Evolutionary conservation across 2,797 vertebrate genomes (phyloP).

Genomic region (Todus mexicanus): DNA sequence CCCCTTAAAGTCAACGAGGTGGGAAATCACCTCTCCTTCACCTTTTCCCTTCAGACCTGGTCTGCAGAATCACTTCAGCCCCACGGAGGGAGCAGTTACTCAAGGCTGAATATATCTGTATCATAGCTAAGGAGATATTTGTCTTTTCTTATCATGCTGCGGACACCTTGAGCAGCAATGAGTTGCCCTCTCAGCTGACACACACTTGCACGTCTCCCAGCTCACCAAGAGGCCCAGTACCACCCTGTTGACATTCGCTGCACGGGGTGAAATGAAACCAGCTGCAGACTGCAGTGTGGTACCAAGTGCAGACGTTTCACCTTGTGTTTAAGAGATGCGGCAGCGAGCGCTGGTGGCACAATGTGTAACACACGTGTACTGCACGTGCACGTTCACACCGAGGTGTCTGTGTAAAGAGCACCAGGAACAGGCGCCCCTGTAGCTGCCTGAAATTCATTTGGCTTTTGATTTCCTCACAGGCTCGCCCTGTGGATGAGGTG

Average conservation of each 20-base stretch:
- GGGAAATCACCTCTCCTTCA: neutral
- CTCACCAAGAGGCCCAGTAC: fast-evolving
- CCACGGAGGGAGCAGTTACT: neutral
- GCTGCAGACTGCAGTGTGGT: neutral
- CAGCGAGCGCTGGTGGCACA: neutral
- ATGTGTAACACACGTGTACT: neutral
- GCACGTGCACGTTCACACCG: fast-evolving
- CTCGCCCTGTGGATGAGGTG: neutral
- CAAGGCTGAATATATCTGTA: neutral
- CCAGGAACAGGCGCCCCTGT: neutral
- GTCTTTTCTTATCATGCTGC: neutral
- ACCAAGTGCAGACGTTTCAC: fast-evolving
- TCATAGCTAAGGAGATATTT: neutral
- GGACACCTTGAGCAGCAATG: fast-evolving
- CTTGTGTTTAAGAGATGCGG: fast-evolving
- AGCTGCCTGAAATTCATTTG: neutral
- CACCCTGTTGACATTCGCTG: neutral
- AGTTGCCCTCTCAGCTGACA: neutral
- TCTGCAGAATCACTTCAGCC: neutral
- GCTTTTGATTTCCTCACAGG: neutral
- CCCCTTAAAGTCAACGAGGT: neutral
- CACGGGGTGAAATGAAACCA: fast-evolving
- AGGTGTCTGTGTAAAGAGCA: neutral
- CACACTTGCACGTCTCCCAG: fast-evolving
- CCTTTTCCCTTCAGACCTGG: neutral